Conservation (phyloP, 64 coral and sea anemone species). For the Actinia equina region DNA sequence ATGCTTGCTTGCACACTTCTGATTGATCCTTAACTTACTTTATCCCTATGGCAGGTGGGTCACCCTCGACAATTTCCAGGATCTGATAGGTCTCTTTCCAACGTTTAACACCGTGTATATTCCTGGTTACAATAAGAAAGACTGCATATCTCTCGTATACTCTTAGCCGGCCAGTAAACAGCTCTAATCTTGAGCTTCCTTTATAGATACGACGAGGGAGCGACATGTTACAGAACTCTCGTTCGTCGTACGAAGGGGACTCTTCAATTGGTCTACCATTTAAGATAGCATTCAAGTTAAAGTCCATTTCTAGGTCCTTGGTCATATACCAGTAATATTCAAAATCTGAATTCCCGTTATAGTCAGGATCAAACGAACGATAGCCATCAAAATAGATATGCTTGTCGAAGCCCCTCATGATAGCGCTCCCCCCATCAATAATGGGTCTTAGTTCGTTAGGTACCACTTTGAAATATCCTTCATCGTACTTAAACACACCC, state of each 20-base stretch:
- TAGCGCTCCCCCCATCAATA: slow-evolving; percentile 14
- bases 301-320: neutral
- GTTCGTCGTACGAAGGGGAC: slow-evolving; percentile 5
- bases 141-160: slow-evolving; percentile 11
- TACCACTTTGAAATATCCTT: slow-evolving; percentile 17
- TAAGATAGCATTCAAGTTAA: neutral
- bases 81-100: neutral
- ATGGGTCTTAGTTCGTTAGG: slow-evolving; percentile 11
- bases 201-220: slow-evolving; percentile 9
- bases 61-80: slow-evolving; percentile 9
- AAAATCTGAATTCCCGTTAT: slow-evolving; percentile 16
- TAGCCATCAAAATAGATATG: neutral
- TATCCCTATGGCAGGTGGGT: slow-evolving; percentile 22
- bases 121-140: neutral
- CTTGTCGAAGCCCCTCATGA: slow-evolving; percentile 4
- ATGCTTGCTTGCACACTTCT: too few species aligned
- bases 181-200: neutral
- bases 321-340: slow-evolving; percentile 25
- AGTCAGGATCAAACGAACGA: slow-evolving; percentile 25
- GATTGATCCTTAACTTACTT: neutral
- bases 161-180: neutral
- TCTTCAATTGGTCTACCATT: slow-evolving; percentile 12
- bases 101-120: slow-evolving; percentile 1
- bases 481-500: slow-evolving; percentile 2
- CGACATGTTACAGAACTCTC: slow-evolving; percentile 18